A percentile compares a stretch with the other conserved stretches of the same genome.
These are phyloP conservation scores for Diplazon laetatorius DNA, from an alignment of 2,888 invertebrate genomes.

Conservation along the genomic window DNA sequence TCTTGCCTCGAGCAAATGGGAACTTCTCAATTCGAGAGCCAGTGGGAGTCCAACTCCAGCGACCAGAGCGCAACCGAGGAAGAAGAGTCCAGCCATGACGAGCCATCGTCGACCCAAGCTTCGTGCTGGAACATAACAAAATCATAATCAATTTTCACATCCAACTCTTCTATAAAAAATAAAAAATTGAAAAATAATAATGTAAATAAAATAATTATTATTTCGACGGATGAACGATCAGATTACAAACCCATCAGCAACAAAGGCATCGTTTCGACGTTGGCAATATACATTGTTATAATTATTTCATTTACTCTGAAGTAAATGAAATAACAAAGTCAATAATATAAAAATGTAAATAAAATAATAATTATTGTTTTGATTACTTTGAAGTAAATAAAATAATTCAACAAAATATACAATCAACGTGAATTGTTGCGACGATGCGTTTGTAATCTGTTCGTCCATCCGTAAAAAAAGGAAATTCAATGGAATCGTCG, in stretches of 20 bases:
- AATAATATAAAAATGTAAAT: too few relatives aligned
- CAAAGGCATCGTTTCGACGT: too few relatives aligned
- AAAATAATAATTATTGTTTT: too few relatives aligned
- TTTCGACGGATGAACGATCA: background rate
- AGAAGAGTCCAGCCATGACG: constrained; percentile 77
- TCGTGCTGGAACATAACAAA: constrained; percentile 38
- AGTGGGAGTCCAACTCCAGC: constrained; percentile 83
- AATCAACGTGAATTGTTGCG: too few relatives aligned
- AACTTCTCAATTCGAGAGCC: constrained; percentile 84
- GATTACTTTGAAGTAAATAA: too few relatives aligned
- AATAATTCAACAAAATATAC: too few relatives aligned
- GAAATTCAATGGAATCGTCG: constrained; percentile 70
- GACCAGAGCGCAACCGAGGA: constrained; percentile 80
- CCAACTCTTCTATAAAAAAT: constrained; percentile 17
- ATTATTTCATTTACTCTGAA: too few relatives aligned
- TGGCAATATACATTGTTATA: too few relatives aligned
- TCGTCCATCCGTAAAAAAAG: constrained; percentile 71
- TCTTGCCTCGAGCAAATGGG: constrained; percentile 84
- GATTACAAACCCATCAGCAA: too few relatives aligned
- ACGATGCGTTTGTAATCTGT: constrained; percentile 14
- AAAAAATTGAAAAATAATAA: background rate
- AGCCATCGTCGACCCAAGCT: constrained; percentile 76
- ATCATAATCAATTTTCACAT: background rate
- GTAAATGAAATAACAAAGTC: too few relatives aligned
- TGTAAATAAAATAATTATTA: too few relatives aligned